Conservation (phyloP, 1,140 invertebrate genomes). For the Tetragnatha versicolor region DNA sequence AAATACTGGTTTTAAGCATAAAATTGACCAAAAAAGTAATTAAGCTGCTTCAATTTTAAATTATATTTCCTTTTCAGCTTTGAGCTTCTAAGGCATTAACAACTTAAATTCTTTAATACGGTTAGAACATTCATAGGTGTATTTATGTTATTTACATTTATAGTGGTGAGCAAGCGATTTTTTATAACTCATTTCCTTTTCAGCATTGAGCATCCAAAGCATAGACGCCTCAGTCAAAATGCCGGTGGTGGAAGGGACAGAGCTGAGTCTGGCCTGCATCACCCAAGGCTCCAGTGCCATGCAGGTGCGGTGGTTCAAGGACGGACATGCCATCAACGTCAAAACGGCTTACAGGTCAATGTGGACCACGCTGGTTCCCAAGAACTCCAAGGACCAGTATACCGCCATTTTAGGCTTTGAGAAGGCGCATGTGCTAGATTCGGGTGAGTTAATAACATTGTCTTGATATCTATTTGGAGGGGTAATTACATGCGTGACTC, state of each 20-base stretch:
- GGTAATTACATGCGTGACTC: too few relatives aligned
- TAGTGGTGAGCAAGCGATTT: too few relatives aligned
- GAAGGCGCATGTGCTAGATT: conserved; percentile 36
- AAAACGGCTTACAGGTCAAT: conserved; percentile 33
- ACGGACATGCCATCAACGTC: conserved; percentile 42
- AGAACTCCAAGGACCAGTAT: conserved; percentile 56
- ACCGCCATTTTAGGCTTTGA: conserved; percentile 55
- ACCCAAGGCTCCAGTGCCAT: conserved; percentile 51
- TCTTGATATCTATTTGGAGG: background rate
- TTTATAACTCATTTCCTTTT: too few relatives aligned
- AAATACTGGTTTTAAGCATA: too few relatives aligned
- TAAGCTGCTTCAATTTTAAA: too few relatives aligned
- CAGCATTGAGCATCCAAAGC: conserved; percentile 54
- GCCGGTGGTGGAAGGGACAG: conserved; percentile 49
- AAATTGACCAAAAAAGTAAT: too few relatives aligned
- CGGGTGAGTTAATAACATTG: conserved; percentile 34
- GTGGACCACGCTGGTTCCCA: conserved; percentile 54
- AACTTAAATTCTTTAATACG: too few relatives aligned
- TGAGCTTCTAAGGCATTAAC: too few relatives aligned
- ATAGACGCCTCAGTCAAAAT: conserved; percentile 42
- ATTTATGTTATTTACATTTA: too few relatives aligned
- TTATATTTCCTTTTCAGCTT: too few relatives aligned
- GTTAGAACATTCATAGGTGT: too few relatives aligned
- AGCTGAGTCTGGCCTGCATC: conserved; percentile 55
- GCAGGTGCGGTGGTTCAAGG: conserved; percentile 55